Evolutionary conservation across 2,797 vertebrate genomes (phyloP).

Genomic region (Acrocephalus scirpaceus): DNA sequence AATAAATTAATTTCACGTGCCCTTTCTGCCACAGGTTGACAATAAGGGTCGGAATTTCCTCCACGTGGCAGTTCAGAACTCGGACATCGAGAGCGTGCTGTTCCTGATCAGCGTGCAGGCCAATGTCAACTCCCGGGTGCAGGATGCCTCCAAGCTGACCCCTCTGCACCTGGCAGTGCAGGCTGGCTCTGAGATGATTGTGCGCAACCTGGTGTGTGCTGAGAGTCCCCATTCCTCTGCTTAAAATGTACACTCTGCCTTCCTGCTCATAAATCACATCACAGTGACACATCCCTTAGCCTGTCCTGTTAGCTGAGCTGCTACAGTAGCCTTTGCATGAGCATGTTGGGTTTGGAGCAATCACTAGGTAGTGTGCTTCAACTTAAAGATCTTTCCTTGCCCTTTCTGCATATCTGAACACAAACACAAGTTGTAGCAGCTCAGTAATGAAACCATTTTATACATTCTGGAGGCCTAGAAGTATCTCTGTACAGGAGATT

Average conservation of each 20-base stretch:
- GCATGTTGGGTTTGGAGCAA: not conserved
- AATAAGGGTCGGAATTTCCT: slow-evolving; percentile 98
- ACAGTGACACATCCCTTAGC: not conserved
- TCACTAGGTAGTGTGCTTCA: not conserved
- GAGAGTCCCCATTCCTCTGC: not conserved
- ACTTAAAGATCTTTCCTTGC: not conserved
- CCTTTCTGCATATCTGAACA: not conserved
- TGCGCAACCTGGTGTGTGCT: slow-evolving; percentile 91
- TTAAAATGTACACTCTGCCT: rapidly evolving
- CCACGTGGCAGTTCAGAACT: slow-evolving; percentile 94
- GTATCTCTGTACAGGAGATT: not conserved
- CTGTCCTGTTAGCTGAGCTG: not conserved
- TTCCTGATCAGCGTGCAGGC: slow-evolving; percentile 98
- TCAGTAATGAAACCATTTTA: not conserved
- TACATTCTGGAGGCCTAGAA: not conserved
- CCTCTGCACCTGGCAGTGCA: slow-evolving; percentile 97
- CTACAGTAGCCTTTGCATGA: rapidly evolving
- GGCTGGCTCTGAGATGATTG: slow-evolving; percentile 96
- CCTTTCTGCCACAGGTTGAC: slow-evolving; percentile 83
- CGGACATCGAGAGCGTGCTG: slow-evolving; percentile 96
- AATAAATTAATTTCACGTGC: rapidly evolving
- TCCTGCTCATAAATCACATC: too few relatives aligned
- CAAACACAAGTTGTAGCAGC: not conserved
- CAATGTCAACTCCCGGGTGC: slow-evolving; percentile 95
- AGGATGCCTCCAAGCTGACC: slow-evolving; percentile 93